These are phyloP conservation scores for Machimus rusticus DNA, from an alignment of 2,888 invertebrate species.

Conservation along the genomic window DNA sequence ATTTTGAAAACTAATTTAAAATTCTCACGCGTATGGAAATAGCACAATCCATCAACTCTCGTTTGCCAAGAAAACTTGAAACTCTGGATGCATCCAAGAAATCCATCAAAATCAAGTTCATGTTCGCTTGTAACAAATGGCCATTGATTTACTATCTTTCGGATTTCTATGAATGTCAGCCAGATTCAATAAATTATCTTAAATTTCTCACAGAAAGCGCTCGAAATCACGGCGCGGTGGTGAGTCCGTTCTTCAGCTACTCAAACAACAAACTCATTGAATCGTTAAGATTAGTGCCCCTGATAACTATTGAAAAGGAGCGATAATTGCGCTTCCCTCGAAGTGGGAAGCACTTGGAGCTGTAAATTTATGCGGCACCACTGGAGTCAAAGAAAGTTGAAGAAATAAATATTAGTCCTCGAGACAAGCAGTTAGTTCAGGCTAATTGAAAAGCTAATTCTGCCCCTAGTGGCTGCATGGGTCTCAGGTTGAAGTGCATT, in stretches of 20 bases:
- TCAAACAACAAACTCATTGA: neutral
- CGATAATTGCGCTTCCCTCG: neutral
- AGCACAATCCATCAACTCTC: neutral
- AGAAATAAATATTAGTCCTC: neutral
- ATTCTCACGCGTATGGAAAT: neutral
- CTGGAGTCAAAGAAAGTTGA: neutral
- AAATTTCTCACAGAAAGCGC: neutral
- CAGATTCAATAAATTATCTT: neutral
- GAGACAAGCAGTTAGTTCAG: neutral
- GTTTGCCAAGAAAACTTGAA: neutral
- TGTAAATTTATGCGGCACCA: neutral
- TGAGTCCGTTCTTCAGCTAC: neutral
- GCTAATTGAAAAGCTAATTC: neutral
- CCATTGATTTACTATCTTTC: neutral
- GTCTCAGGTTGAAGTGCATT: neutral
- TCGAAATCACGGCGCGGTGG: neutral
- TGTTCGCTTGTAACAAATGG: neutral
- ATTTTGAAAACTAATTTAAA: neutral
- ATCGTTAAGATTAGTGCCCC: neutral
- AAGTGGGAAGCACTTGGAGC: neutral
- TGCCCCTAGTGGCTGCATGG: neutral
- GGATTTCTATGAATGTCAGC: neutral
- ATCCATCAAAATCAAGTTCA: neutral
- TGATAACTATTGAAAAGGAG: neutral
- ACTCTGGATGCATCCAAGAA: neutral